These are phyloP conservation scores for Ondatra zibethicus DNA, from an alignment of 2,113 vertebrate genomes.

Conservation along the genomic window DNA sequence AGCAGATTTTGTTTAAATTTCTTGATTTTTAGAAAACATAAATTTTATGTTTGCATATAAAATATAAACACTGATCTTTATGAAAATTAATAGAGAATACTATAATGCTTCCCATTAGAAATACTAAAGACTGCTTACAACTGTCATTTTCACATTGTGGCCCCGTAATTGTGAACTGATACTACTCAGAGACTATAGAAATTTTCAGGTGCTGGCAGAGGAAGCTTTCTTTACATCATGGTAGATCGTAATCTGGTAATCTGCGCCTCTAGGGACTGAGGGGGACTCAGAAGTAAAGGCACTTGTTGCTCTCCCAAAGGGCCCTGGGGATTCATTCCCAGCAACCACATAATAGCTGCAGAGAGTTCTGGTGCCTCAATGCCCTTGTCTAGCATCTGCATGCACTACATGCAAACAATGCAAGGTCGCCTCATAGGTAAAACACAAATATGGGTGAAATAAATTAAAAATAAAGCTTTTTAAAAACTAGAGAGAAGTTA, in stretches of 20 bases:
- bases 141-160: neutral
- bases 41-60: neutral
- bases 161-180: neutral
- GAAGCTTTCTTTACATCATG: neutral
- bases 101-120: neutral
- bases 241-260: neutral
- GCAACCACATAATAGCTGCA: neutral
- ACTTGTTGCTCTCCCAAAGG: neutral
- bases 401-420: neutral
- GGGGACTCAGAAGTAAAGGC: neutral
- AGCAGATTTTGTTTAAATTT: neutral
- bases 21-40: neutral
- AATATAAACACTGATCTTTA: neutral
- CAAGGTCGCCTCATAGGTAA: neutral
- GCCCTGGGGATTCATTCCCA: neutral
- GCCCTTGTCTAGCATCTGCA: neutral
- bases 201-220: neutral
- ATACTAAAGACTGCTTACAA: neutral
- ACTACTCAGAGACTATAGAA: neutral
- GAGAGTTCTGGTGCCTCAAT: no score
- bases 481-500: neutral
- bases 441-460: neutral
- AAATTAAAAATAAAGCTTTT: neutral
- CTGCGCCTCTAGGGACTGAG: neutral
- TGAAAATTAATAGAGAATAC: neutral